Conservation (phyloP, 1,140 invertebrate species). For the Pissodes strobi region DNA sequence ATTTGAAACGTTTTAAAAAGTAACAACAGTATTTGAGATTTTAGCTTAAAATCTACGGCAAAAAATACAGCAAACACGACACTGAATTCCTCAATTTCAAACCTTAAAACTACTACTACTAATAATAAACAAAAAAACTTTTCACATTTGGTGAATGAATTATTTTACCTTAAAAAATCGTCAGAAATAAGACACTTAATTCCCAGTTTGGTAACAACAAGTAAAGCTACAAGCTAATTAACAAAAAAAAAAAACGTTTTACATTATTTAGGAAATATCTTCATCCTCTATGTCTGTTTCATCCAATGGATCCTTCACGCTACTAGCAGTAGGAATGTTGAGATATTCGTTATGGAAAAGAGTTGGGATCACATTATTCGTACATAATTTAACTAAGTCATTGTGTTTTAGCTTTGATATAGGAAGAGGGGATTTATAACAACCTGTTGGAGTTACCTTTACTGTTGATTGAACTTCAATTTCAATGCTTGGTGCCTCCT, state of each 20-base stretch:
- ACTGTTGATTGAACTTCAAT: no score
- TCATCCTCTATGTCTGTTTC: slow-evolving; percentile 4
- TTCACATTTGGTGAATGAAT: neutral
- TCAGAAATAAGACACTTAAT: neutral
- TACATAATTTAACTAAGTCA: no score
- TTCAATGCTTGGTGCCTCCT: neutral
- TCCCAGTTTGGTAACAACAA: no score
- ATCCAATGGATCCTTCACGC: neutral
- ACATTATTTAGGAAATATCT: neutral
- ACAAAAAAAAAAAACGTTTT: neutral
- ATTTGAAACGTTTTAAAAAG: neutral
- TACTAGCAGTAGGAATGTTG: slow-evolving; percentile 4
- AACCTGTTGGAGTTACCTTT: no score
- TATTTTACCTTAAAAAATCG: neutral
- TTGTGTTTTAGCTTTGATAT: no score
- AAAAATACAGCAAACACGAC: no score
- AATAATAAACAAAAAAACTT: slow-evolving; percentile 5
- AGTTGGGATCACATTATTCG: no score
- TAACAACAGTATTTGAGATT: neutral
- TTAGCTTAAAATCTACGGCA: slow-evolving; percentile 1
- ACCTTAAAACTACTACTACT: no score
- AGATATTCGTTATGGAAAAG: slow-evolving; percentile 6
- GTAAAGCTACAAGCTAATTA: no score
- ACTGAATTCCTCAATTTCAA: neutral
- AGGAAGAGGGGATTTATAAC: no score